Conservation (phyloP, 30 jellyfish, hydroid and myxozoan species). For the Turritopsis dohrnii region DNA sequence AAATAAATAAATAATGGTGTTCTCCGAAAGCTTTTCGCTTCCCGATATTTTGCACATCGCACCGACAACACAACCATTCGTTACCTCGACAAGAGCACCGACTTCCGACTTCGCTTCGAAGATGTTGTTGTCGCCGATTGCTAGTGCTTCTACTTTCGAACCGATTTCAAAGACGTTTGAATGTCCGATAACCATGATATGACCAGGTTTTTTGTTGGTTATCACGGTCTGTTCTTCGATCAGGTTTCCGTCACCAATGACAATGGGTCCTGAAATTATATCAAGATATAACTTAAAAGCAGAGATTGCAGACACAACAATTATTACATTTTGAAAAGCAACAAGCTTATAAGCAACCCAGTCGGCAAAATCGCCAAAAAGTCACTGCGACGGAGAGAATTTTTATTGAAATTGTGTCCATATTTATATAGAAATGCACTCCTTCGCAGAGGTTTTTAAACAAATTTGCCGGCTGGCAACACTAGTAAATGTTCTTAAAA, state of each 20-base stretch:
- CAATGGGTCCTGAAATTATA: too few relatives aligned
- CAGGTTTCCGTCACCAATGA: slow-evolving; percentile 84
- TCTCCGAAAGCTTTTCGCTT: slow-evolving; percentile 49
- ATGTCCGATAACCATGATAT: slow-evolving; percentile 61
- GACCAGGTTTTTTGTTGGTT: slow-evolving; percentile 64
- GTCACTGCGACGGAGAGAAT: too few relatives aligned
- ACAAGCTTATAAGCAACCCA: too few relatives aligned
- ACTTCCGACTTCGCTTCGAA: slow-evolving; percentile 80
- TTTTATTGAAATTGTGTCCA: too few relatives aligned
- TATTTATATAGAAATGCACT: too few relatives aligned
- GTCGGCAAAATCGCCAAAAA: too few relatives aligned
- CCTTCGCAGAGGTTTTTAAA: too few relatives aligned
- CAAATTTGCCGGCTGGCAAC: too few relatives aligned
- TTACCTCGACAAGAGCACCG: slow-evolving; percentile 61
- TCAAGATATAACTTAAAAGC: too few relatives aligned
- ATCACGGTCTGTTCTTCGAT: slow-evolving; percentile 84
- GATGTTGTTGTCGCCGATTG: slow-evolving; percentile 71
- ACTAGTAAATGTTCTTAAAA: too few relatives aligned
- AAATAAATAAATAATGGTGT: slow-evolving; percentile 82
- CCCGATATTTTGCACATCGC: slow-evolving; percentile 66
- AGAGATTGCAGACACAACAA: too few relatives aligned
- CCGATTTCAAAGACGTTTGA: slow-evolving; percentile 88
- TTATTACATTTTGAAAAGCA: too few relatives aligned
- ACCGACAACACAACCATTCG: slow-evolving; percentile 89
- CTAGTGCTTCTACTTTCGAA: slow-evolving; percentile 45